Conservation (phyloP, 2,113 vertebrate species). For the Clarias batrachus region DNA sequence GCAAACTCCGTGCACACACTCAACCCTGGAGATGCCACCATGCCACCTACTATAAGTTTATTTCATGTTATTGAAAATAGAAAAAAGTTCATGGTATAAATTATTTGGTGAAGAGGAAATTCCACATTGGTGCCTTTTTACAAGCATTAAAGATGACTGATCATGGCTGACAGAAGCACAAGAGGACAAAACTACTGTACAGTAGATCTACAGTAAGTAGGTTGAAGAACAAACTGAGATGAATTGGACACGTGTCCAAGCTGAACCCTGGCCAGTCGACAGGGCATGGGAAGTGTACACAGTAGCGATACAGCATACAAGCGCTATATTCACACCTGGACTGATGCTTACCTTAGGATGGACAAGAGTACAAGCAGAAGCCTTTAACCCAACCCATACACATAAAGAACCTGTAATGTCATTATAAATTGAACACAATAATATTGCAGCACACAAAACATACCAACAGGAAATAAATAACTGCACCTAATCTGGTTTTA, state of each 20-base stretch:
- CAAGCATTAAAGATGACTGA: neutral
- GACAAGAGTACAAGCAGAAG: conserved; percentile 36
- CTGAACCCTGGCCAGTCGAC: conserved; percentile 54
- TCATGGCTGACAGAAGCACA: neutral
- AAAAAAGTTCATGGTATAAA: neutral
- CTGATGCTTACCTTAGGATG: conserved; percentile 47
- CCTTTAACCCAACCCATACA: conserved; percentile 27
- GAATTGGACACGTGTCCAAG: neutral
- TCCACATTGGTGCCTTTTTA: neutral
- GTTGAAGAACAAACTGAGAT: neutral
- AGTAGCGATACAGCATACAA: conserved; percentile 66
- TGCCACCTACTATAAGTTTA: neutral
- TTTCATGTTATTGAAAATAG: neutral
- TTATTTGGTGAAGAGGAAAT: neutral
- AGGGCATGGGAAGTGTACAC: conserved; percentile 63
- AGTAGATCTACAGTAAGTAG: neutral
- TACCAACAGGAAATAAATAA: neutral
- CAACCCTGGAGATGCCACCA: too few species aligned
- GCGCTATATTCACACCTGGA: conserved; percentile 67
- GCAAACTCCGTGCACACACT: too few species aligned
- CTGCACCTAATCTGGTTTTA: neutral
- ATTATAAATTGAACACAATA: conserved; percentile 27
- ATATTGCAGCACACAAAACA: conserved; percentile 15
- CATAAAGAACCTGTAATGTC: conserved; percentile 39
- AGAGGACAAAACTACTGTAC: too few species aligned